Percentiles rank a stretch among this genome's conserved stretches.
Evolutionary conservation across 2,113 vertebrate species (phyloP).

Genomic region (Poicephalus gulielmi): DNA sequence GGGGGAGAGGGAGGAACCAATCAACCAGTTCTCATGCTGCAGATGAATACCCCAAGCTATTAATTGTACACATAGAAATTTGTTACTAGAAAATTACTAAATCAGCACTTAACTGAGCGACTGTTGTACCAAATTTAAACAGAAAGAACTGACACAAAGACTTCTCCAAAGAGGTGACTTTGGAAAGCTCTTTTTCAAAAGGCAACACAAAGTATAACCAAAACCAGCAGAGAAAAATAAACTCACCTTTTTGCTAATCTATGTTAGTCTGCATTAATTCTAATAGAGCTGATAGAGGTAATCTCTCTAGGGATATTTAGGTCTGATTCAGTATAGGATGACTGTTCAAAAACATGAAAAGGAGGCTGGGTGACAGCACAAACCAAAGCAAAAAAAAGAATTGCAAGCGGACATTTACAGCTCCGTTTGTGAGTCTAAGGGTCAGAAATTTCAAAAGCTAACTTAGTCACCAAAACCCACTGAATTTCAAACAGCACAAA

Average conservation of each 20-base stretch:
- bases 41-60: not conserved
- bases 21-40: not conserved
- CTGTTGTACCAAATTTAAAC: not conserved
- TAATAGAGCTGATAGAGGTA: not conserved
- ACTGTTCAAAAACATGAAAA: not conserved
- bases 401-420: not conserved
- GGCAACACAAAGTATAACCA: not conserved
- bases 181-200: not conserved
- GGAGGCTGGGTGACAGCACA: not conserved
- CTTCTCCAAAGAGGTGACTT: not conserved
- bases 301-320: not conserved
- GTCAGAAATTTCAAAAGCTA: not conserved
- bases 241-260: not conserved
- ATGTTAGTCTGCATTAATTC: not conserved
- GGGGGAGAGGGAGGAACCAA: accelerated
- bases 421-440: not conserved
- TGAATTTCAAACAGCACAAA: not conserved
- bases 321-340: not conserved
- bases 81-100: not conserved
- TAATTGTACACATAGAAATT: not conserved
- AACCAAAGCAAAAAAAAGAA: not conserved
- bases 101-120: not conserved
- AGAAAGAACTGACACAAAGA: not conserved
- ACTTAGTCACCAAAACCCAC: not conserved
- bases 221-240: not conserved